Conservation (phyloP, 1,140 invertebrate species). For the Asobara japonica region DNA sequence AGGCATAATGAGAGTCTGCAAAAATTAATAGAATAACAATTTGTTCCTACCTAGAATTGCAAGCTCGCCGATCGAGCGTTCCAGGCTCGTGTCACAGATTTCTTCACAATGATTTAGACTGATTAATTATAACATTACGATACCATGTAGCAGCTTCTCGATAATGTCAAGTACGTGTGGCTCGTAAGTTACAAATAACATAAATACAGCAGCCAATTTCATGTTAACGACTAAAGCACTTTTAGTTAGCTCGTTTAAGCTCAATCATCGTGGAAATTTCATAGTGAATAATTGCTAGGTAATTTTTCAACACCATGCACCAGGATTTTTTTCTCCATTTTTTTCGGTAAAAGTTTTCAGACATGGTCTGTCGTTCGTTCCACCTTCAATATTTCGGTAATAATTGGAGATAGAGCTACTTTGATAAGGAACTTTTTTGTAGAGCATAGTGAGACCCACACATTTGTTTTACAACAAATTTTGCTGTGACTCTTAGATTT, state of each 20-base stretch:
- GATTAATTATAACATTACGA: slow-evolving; percentile 34
- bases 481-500: slow-evolving; percentile 3
- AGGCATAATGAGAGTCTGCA: neutral
- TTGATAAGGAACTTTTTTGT: too few relatives aligned
- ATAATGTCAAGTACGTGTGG: slow-evolving; percentile 38
- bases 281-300: neutral
- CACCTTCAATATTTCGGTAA: too few relatives aligned
- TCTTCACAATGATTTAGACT: slow-evolving; percentile 29
- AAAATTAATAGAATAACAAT: slow-evolving; percentile 26
- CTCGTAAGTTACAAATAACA: slow-evolving; percentile 33
- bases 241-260: slow-evolving; percentile 13
- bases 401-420: too few relatives aligned
- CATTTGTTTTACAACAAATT: neutral
- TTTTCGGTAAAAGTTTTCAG: neutral
- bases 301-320: neutral
- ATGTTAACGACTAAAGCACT: slow-evolving; percentile 33
- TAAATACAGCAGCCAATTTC: slow-evolving; percentile 17
- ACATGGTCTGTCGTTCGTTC: too few relatives aligned
- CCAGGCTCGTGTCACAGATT: neutral
- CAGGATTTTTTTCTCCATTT: neutral
- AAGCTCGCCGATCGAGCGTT: neutral
- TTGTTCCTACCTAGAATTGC: slow-evolving; percentile 36
- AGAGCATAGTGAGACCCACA: too few relatives aligned
- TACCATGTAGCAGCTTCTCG: neutral
- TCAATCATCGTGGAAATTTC: neutral